Evolutionary conservation across 2,797 vertebrate species (phyloP), one percentile per base, ranked within the genome.

Genomic region (Eremophila alpestris): DNA sequence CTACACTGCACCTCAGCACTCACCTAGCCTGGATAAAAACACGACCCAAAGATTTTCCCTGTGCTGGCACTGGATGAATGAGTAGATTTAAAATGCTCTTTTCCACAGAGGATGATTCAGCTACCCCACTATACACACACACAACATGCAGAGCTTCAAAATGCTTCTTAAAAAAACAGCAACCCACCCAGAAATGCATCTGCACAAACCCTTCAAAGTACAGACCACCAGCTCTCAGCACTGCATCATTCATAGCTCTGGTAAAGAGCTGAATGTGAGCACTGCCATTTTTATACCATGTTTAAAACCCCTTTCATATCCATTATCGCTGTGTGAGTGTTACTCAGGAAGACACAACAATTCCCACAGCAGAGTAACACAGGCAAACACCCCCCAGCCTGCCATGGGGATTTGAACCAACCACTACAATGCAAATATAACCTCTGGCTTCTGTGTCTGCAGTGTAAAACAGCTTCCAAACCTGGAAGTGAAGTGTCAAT

Each of bases 101-200:
- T 62, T 65, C 49, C 43, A 70, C 4, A 26, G 9, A 22, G 34
- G 4, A 32, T 4, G 13, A 78, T 58, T 68, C 55, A 75, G 22
- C 29, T n/a, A 11, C 36, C 4, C 16, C 15, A 69, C 16, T 18
- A 30, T 1, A 49, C 8, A 60, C 21, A 46, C 0, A 2, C 0
- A 85, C 38, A 86, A 65, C 23, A 40, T 0, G 3, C 4, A 60
- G 1, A 41, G 29, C 59, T 83, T 46, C 43, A 22, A 89, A 83
- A 51, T 7, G 9, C 34, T 89, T 60, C 59, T 71, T 32, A 18
- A 40, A 52, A 40, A 27, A 2, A 0, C 24, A 85, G 29, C 55
- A 80, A 32, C 12, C 4, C 24, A 26, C 6, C 22, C 45, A 38
- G 11, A 79, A 82, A 43, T 11, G 13, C 21, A 59, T 24, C 45